A percentile compares a stretch with the other conserved stretches of the same genome.
Conservation (phyloP, 2,888 invertebrate species). For the Lamellibrachia columna region DNA sequence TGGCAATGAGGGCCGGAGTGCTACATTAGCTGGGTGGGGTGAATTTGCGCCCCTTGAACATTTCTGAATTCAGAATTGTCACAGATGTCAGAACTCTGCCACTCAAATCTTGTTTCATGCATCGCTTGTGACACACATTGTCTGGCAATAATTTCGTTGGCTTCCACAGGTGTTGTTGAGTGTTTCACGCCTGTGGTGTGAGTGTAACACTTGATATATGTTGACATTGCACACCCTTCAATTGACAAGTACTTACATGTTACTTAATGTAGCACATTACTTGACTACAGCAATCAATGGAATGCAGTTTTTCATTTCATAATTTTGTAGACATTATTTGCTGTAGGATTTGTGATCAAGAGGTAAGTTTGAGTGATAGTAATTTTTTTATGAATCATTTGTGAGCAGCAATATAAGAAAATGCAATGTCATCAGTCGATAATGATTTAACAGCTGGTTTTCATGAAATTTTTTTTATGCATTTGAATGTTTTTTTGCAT, state of each 20-base stretch:
- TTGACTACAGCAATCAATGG: neutral
- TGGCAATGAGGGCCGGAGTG: neutral
- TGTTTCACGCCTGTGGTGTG: neutral
- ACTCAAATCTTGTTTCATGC: neutral
- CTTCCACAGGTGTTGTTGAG: neutral
- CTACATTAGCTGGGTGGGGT: neutral
- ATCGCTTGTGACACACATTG: neutral
- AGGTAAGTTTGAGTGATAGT: neutral
- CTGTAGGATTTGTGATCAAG: neutral
- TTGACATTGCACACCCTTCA: neutral
- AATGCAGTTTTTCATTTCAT: neutral
- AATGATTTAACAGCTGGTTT: neutral
- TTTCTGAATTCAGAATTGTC: neutral
- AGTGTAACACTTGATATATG: neutral
- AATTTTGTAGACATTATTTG: neutral
- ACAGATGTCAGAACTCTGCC: neutral
- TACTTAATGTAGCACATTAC: neutral
- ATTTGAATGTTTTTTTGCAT: neutral
- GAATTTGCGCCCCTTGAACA: neutral
- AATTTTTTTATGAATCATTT: neutral
- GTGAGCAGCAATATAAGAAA: neutral
- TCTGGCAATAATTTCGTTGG: neutral
- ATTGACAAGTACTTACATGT: neutral
- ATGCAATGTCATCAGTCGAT: neutral
- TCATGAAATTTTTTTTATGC: neutral